Base-by-base conservation (phyloP, 1,140 invertebrate genomes). In the Conus betulinus region DNA sequence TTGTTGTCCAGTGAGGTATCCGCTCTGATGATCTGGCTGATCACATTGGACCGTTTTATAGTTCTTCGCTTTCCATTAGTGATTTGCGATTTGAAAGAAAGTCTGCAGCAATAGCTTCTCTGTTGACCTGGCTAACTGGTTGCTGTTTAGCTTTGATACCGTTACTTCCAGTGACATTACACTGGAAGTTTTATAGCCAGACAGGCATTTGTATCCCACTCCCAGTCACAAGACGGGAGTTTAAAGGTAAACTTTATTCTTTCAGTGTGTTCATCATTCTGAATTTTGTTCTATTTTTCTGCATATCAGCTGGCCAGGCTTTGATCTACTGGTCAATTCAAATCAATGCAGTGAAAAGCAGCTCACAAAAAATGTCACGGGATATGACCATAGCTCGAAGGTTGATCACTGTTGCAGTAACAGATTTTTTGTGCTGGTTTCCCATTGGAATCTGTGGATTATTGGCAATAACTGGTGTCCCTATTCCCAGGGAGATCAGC, bases 21-120 rank as follows among this genome's bases (percentile, higher is more conserved):
- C 0, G 90, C 91, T 17, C 85, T 91, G 51, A 93, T 92, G 87
- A 88, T 94, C 23, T 88, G 89, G 27, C 79, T 93, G 11, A 93
- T 93, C 81, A 92, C 93, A 5, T 23, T 93, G 13, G 93, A 94
- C 71, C 83, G 93, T 23, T 90, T 91, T 76, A 39, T 94, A 7
- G 87, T 85, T 8, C 84, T 94, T 25, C 84, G 60, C 57, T 85
- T 79, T 79, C 76, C 76, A n/a, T 79, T 27, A 79, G 76, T 27
- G 10, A 27, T 13, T 7, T 79, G 8, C 3, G 27, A 25, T 79
- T 79, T 25, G 27, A 20, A 7, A 10, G 17, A 11, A 8, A 11
- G 25, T 79, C 76, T 1, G 76, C 76, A 13, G 25, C 76, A 51
- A 27, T 6, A 17, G 76, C 39, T 79, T 79, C 25, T 20, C 25